Percentiles rank a stretch among this genome's conserved stretches.
These are phyloP conservation scores for Rousettus leschenaultii DNA, from an alignment of 2,113 vertebrate genomes.

Conservation along the genomic window DNA sequence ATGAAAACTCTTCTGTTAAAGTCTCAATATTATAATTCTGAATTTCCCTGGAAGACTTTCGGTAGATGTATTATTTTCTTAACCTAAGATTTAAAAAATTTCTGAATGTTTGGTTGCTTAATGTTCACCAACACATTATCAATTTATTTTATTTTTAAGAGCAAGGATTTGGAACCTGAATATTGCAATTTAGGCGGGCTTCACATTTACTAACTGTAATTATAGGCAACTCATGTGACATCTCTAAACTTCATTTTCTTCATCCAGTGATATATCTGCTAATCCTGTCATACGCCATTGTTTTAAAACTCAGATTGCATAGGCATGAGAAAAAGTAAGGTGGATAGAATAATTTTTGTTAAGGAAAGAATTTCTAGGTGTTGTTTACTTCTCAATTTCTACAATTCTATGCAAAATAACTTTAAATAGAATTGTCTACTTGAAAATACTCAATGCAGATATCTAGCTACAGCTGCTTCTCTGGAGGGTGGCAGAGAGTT, in stretches of 20 bases:
- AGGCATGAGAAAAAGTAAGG: not conserved
- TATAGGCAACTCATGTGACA: not conserved
- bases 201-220: not conserved
- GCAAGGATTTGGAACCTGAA: not conserved
- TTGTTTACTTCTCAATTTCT: not conserved
- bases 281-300: not conserved
- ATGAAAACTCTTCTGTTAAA: constrained; percentile 46
- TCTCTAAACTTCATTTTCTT: not conserved
- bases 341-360: not conserved
- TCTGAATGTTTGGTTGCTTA: not conserved
- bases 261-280: not conserved
- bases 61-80: not conserved
- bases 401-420: not conserved
- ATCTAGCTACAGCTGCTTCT: not conserved
- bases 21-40: constrained; percentile 7
- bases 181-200: not conserved
- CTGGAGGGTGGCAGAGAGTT: not conserved
- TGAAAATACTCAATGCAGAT: not conserved
- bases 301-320: constrained; percentile 8
- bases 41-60: not conserved
- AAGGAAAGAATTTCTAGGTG: not conserved
- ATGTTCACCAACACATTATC: not conserved
- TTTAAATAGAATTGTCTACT: not conserved
- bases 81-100: not conserved
- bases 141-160: not conserved